These are phyloP conservation scores for Nothobranchius kuhntae DNA, from an alignment of 2,113 vertebrate species.

Conservation along the genomic window DNA sequence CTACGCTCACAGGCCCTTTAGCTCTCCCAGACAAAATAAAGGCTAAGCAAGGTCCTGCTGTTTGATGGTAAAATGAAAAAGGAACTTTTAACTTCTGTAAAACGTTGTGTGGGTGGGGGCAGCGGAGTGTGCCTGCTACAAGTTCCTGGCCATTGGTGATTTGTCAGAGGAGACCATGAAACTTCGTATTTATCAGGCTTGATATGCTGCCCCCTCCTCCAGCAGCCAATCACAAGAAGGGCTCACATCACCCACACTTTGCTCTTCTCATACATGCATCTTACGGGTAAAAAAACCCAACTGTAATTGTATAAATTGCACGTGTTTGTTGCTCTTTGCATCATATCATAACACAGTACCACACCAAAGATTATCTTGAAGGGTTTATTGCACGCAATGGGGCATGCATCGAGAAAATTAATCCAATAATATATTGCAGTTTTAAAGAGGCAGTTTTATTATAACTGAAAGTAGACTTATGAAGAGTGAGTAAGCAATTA, in stretches of 20 bases:
- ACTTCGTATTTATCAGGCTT: slow-evolving; percentile 71
- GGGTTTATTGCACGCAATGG: not conserved
- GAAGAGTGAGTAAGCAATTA: too few relatives aligned
- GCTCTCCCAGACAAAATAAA: slow-evolving; percentile 23
- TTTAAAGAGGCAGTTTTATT: not conserved
- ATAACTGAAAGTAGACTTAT: too few relatives aligned
- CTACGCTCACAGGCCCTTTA: slow-evolving; percentile 30
- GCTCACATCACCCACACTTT: slow-evolving; percentile 9
- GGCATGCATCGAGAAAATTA: too few relatives aligned
- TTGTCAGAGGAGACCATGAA: slow-evolving; percentile 71
- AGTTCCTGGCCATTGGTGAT: slow-evolving; percentile 76
- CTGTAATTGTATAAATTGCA: not conserved
- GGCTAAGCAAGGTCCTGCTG: slow-evolving; percentile 37
- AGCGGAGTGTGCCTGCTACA: slow-evolving; percentile 66
- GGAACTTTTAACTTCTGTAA: slow-evolving; percentile 76
- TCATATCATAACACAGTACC: not conserved
- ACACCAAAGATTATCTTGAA: not conserved
- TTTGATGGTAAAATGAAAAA: slow-evolving; percentile 60
- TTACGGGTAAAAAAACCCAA: slow-evolving; percentile 7
- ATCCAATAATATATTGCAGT: not conserved
- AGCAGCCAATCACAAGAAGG: slow-evolving; percentile 70
- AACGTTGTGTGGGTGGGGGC: slow-evolving; percentile 67
- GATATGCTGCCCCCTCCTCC: slow-evolving; percentile 68
- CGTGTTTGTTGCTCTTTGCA: not conserved
- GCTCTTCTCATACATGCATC: not conserved